phyloP scores from a whole-genome alignment of 2,113 vertebrate species.

The Canis aureus region DNA sequence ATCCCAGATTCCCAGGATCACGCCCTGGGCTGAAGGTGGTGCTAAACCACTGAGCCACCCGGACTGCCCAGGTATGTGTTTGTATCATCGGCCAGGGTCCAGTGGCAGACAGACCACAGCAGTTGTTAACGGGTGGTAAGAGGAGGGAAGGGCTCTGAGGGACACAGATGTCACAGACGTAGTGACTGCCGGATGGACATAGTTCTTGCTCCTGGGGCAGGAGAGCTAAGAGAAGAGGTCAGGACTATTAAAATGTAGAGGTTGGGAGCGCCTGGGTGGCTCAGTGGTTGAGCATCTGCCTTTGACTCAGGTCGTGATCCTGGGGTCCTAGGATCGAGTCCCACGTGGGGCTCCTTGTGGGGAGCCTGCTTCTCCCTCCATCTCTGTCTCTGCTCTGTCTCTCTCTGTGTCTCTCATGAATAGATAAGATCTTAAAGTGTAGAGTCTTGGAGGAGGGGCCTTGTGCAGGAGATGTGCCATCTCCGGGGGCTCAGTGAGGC shows the following conservation, averaged over 20 bases:
- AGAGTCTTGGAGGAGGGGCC: background rate
- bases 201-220: background rate
- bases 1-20: no score
- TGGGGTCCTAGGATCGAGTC: no score
- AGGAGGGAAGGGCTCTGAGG: background rate
- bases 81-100: background rate
- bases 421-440: background rate
- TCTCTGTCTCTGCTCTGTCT: no score
- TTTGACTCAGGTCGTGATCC: no score
- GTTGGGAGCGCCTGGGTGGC: no score
- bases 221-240: background rate
- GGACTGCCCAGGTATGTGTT: background rate
- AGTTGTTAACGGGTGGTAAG: background rate
- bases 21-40: no score
- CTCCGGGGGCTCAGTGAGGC: background rate
- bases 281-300: no score
- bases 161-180: accelerated
- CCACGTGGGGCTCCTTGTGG: no score
- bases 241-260: accelerated
- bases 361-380: no score
- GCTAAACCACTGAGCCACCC: no score
- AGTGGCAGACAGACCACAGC: background rate
- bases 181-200: background rate
- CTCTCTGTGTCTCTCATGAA: no score
- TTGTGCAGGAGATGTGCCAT: background rate